These are phyloP conservation scores for Callorhinus ursinus DNA, from an alignment of 2,113 vertebrate species.

Conservation along the genomic window DNA sequence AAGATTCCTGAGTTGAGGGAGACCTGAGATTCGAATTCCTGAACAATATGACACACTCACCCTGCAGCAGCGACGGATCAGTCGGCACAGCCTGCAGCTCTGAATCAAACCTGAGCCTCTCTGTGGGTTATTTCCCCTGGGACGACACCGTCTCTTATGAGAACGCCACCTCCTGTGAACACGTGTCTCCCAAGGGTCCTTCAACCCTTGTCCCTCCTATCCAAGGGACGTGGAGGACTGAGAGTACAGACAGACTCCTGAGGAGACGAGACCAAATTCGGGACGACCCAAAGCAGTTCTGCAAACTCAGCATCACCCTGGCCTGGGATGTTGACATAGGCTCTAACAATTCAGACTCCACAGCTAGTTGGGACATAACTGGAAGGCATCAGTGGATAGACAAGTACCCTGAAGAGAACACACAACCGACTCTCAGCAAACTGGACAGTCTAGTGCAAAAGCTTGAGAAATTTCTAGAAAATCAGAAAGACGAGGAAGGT, in stretches of 20 bases:
- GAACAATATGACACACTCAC: background rate
- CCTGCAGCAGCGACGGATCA: background rate
- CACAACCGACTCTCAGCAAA: conserved; percentile 6
- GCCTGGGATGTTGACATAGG: background rate
- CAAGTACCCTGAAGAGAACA: background rate
- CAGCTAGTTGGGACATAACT: background rate
- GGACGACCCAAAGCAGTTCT: background rate
- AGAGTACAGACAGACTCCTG: background rate
- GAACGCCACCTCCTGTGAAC: background rate
- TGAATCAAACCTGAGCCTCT: conserved; percentile 6
- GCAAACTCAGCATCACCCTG: conserved; percentile 37
- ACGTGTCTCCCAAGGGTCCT: background rate
- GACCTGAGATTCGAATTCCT: background rate
- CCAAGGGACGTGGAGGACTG: conserved; percentile 46
- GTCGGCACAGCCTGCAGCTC: background rate
- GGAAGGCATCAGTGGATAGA: background rate
- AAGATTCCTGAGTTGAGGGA: background rate
- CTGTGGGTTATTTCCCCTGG: conserved; percentile 49
- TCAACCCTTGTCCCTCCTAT: background rate
- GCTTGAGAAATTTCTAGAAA: conserved; percentile 50
- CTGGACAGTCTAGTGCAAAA: conserved; percentile 40
- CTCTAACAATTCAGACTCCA: background rate
- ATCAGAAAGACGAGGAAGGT: background rate
- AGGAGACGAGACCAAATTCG: background rate
- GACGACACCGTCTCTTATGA: background rate